These are phyloP conservation scores for Telmatherina bonti DNA, from an alignment of 2,797 vertebrate species.

Conservation along the genomic window DNA sequence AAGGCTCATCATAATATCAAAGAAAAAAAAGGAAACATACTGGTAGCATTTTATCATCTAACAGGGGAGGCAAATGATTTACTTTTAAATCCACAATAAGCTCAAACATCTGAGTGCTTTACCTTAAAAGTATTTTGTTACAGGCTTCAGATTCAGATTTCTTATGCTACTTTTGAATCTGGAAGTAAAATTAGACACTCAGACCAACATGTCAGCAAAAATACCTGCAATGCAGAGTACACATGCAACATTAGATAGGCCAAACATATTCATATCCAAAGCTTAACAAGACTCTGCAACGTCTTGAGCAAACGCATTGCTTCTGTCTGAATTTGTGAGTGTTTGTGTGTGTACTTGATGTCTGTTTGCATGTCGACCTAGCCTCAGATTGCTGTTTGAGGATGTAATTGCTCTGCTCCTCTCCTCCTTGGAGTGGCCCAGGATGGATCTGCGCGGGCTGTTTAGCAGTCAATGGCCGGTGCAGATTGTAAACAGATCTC, in stretches of 20 bases:
- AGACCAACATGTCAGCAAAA: slow-evolving; percentile 56
- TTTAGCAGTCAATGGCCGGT: slow-evolving; percentile 86
- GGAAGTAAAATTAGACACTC: slow-evolving; percentile 51
- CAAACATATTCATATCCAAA: slow-evolving; percentile 67
- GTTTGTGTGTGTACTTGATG: slow-evolving; percentile 80
- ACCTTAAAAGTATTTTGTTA: not conserved
- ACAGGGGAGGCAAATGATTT: no score
- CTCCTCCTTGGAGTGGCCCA: slow-evolving; percentile 82
- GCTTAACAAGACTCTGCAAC: slow-evolving; percentile 73
- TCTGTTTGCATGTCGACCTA: slow-evolving; percentile 81
- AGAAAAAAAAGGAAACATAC: no score
- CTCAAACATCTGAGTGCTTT: not conserved
- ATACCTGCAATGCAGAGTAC: slow-evolving; percentile 50
- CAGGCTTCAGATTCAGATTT: slow-evolving; percentile 32
- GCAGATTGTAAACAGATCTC: slow-evolving; percentile 90
- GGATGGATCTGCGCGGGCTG: slow-evolving; percentile 83
- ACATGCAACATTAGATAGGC: slow-evolving; percentile 64
- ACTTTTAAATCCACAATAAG: not conserved
- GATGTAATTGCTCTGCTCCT: slow-evolving; percentile 86
- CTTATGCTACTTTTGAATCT: slow-evolving; percentile 25
- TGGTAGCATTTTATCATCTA: no score
- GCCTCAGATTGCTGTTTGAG: slow-evolving; percentile 84
- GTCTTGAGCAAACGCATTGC: slow-evolving; percentile 78
- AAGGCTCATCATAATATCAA: no score
- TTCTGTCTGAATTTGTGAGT: slow-evolving; percentile 77